phyloP scores from a whole-genome alignment of 2,113 vertebrate species.

The Psilopsiagon aymara region DNA sequence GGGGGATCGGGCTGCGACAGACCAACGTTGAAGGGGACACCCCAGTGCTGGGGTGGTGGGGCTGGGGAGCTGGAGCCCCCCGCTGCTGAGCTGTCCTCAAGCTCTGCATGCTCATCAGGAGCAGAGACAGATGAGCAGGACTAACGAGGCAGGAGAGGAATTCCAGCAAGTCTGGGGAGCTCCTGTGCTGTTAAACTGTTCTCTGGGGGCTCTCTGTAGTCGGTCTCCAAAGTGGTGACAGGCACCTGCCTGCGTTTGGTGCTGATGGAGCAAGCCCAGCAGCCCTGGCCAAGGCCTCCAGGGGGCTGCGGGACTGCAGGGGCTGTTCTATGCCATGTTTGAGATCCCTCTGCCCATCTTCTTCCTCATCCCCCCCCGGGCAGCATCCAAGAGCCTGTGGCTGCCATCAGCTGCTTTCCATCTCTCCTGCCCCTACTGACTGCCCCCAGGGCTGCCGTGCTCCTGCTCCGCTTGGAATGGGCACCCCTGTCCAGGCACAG shows the following conservation, averaged over 20 bases:
- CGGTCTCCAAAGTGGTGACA: accelerated
- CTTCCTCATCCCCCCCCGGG: accelerated
- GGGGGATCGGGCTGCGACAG: not conserved
- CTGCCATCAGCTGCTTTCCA: accelerated
- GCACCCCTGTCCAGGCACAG: accelerated
- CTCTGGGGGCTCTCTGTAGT: not conserved
- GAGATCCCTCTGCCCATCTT: not conserved
- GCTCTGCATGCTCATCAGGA: not conserved
- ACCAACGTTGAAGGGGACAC: not conserved
- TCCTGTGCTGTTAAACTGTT: accelerated
- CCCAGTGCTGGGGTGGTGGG: not conserved
- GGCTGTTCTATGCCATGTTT: not conserved
- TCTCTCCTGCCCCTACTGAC: not conserved
- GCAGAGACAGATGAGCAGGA: not conserved
- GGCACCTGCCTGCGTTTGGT: not conserved
- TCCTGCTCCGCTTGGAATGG: not conserved
- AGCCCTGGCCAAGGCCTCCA: not conserved
- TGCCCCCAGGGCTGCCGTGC: not conserved
- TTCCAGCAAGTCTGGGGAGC: not conserved
- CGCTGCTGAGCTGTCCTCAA: not conserved
- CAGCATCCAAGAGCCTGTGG: accelerated
- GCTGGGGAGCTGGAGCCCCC: not conserved
- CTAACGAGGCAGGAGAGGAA: not conserved
- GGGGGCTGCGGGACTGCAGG: accelerated
- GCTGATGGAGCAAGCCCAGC: not conserved